phyloP scores from a whole-genome alignment of 2,888 invertebrate species.

The Hyalella azteca region DNA sequence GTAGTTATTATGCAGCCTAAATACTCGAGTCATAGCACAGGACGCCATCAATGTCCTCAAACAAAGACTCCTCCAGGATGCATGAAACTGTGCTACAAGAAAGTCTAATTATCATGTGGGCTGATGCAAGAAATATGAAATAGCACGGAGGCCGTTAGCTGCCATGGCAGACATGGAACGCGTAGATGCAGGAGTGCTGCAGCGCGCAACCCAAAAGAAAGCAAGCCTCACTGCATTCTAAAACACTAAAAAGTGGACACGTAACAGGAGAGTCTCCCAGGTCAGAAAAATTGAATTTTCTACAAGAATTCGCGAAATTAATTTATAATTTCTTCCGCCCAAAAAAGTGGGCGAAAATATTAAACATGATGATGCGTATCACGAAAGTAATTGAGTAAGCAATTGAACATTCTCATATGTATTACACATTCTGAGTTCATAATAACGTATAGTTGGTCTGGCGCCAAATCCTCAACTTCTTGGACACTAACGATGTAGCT shows the following conservation, averaged over 20 bases:
- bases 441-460: no score
- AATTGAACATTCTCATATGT: no score
- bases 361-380: no score
- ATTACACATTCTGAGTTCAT: no score
- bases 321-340: no score
- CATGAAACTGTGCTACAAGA: conserved; percentile 24
- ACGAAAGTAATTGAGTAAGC: no score
- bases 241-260: no score
- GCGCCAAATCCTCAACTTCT: no score
- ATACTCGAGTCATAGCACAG: conserved; percentile 24
- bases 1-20: conserved; percentile 22
- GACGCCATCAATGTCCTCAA: conserved; percentile 10
- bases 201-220: background rate
- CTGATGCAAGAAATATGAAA: conserved; percentile 19
- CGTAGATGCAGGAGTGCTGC: background rate
- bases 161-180: background rate
- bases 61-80: conserved; percentile 29
- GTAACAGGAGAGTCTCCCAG: background rate
- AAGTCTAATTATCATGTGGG: conserved; percentile 25
- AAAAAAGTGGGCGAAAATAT: no score
- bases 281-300: background rate
- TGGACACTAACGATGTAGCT: no score
- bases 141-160: background rate
- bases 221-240: no score
- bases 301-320: no score